Percentiles rank a stretch among this genome's conserved stretches.
Evolutionary conservation across 2,113 vertebrate genomes (phyloP).

Genomic region (Machaerirhynchus nigripectus): DNA sequence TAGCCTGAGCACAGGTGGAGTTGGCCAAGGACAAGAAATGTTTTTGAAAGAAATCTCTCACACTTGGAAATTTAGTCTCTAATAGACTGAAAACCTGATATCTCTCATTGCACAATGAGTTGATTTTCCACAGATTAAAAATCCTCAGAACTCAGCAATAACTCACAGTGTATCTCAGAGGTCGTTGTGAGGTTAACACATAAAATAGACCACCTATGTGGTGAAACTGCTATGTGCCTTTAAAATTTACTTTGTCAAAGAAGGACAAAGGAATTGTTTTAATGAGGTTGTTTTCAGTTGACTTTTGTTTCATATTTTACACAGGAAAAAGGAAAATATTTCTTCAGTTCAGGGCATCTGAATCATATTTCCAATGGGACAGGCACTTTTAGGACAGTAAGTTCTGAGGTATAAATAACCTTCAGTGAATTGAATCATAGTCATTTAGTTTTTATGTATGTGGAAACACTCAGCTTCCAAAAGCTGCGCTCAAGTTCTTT

Average conservation of each 20-base stretch:
- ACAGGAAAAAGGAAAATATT: constrained; percentile 82
- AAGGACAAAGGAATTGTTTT: constrained; percentile 73
- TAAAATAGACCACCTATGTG: constrained; percentile 69
- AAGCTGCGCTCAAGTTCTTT: constrained; percentile 38
- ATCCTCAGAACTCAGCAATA: constrained; percentile 49
- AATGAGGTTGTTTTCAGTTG: constrained; percentile 72
- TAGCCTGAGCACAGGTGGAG: neutral
- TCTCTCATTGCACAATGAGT: neutral
- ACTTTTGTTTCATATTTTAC: constrained; percentile 76
- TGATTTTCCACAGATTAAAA: constrained; percentile 51
- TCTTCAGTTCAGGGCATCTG: constrained; percentile 71
- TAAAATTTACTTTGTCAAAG: constrained; percentile 67
- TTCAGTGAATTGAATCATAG: constrained; percentile 59
- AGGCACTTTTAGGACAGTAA: constrained; percentile 75
- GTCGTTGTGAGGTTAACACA: constrained; percentile 49
- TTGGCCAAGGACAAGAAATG: neutral
- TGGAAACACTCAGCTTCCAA: constrained; percentile 57
- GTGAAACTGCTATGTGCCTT: constrained; percentile 56
- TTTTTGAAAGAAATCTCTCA: neutral
- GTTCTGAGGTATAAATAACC: constrained; percentile 78
- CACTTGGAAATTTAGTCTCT: neutral
- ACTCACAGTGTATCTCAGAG: constrained; percentile 35
- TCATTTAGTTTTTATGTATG: constrained; percentile 13
- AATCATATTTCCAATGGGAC: constrained; percentile 83
- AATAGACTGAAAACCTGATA: constrained; percentile 1